Conservation (phyloP, 35 echinoderm and acorn worm genomes). For the Stichopus chloronotus region DNA sequence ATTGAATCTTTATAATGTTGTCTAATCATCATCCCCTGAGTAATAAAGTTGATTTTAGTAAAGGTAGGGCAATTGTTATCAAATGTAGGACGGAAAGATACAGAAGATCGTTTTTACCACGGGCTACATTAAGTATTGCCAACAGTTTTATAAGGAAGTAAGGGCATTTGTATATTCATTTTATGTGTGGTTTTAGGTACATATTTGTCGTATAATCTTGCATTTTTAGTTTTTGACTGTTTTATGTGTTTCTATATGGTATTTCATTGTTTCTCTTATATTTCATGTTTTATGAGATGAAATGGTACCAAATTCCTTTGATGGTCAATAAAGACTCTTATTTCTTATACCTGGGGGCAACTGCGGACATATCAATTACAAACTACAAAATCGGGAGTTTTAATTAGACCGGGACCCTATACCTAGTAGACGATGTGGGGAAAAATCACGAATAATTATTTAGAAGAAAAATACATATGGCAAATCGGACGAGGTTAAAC, state of each 20-base stretch:
- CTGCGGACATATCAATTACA: not conserved
- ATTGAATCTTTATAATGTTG: not conserved
- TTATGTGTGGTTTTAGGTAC: slow-evolving; percentile 7
- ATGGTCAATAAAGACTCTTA: slow-evolving; percentile 7
- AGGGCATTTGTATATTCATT: not conserved
- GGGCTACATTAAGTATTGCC: not conserved
- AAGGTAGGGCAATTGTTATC: not conserved
- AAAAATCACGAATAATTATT: too few species aligned
- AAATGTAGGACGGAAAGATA: not conserved
- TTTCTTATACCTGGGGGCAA: not conserved
- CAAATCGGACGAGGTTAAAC: too few species aligned
- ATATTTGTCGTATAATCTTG: not conserved
- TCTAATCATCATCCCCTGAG: slow-evolving; percentile 15
- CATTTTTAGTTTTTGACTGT: not conserved
- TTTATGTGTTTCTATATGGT: not conserved
- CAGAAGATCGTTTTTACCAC: not conserved
- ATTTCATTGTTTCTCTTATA: not conserved
- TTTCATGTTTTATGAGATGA: not conserved
- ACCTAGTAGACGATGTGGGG: too few species aligned
- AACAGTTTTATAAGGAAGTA: not conserved
- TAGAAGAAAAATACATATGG: too few species aligned
- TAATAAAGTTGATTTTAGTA: not conserved
- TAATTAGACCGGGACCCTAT: too few species aligned
- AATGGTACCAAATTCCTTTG: not conserved
- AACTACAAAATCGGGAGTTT: too few species aligned